Percentiles rank a stretch among this genome's conserved stretches.
These are phyloP conservation scores for Catagonus wagneri DNA, from an alignment of 2,113 vertebrate species.

Conservation along the genomic window DNA sequence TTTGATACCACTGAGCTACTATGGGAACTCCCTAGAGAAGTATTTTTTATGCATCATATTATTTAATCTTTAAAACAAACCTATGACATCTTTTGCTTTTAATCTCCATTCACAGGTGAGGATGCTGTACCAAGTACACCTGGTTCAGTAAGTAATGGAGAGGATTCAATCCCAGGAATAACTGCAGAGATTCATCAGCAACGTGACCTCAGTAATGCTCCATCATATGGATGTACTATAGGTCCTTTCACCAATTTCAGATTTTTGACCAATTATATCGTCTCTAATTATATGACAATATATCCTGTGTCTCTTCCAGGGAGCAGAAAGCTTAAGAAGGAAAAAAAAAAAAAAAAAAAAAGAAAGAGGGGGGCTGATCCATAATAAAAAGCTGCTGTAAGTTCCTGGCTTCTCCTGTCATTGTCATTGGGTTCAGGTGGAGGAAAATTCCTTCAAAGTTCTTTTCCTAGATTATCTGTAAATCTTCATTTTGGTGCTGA, in stretches of 20 bases:
- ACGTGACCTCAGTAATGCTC: rapidly evolving
- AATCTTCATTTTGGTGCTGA: not conserved
- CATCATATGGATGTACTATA: not conserved
- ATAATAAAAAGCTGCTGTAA: not conserved
- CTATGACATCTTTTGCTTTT: not conserved
- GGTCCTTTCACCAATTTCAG: not conserved
- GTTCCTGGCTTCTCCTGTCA: not conserved
- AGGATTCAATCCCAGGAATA: not conserved
- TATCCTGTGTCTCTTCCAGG: not conserved
- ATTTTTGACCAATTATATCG: not conserved
- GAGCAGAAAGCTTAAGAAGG: not conserved
- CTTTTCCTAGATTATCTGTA: not conserved
- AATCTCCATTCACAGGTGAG: not conserved
- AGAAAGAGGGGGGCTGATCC: not conserved
- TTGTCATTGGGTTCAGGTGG: not conserved
- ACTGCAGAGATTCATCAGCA: not conserved
- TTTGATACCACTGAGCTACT: too few relatives aligned
- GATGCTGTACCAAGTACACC: not conserved
- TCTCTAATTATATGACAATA: not conserved
- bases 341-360: too few relatives aligned
- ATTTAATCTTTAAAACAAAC: constrained; percentile 17
- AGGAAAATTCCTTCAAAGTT: not conserved
- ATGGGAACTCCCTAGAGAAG: not conserved
- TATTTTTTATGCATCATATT: not conserved
- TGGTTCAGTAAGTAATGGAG: not conserved